phyloP scores from a whole-genome alignment of 2,797 vertebrate genomes.

The Myiotriccus ornatus region DNA sequence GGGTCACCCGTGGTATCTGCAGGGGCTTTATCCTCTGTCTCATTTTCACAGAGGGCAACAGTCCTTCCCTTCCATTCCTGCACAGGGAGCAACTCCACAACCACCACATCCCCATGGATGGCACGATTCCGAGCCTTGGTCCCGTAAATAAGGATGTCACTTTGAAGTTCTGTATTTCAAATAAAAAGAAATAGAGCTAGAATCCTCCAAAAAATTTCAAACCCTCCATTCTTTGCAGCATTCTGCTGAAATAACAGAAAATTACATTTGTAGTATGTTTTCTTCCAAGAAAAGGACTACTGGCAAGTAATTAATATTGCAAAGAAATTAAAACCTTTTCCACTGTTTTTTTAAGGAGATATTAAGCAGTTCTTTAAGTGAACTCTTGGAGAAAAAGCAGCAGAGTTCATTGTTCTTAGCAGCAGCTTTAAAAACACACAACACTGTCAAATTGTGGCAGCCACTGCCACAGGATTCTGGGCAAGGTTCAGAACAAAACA shows the following conservation, averaged over 20 bases:
- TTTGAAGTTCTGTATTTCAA: slow-evolving; percentile 78
- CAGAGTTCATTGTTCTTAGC: not conserved
- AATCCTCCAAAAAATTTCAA: not conserved
- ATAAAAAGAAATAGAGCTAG: not conserved
- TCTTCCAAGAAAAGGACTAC: not conserved
- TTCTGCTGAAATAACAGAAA: not conserved
- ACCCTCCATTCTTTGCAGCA: not conserved
- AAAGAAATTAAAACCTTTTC: not conserved
- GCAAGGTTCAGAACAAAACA: not conserved
- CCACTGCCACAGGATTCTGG: not conserved
- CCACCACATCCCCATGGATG: slow-evolving; percentile 88
- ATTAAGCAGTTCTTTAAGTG: not conserved
- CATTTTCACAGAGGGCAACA: slow-evolving; percentile 82
- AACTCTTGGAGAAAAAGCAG: not conserved
- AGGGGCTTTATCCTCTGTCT: slow-evolving; percentile 79
- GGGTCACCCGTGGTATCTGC: slow-evolving; percentile 81
- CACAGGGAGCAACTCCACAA: slow-evolving; percentile 84
- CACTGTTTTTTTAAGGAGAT: not conserved
- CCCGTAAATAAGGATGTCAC: slow-evolving; percentile 86
- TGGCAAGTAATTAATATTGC: not conserved
- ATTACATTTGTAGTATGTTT: not conserved
- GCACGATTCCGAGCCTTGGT: slow-evolving; percentile 88
- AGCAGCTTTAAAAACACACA: not conserved
- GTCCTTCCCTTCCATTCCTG: slow-evolving; percentile 89
- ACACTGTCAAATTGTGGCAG: not conserved